Base-by-base conservation (phyloP, 2,888 invertebrate species). In the Sphaeridia pumilis region DNA sequence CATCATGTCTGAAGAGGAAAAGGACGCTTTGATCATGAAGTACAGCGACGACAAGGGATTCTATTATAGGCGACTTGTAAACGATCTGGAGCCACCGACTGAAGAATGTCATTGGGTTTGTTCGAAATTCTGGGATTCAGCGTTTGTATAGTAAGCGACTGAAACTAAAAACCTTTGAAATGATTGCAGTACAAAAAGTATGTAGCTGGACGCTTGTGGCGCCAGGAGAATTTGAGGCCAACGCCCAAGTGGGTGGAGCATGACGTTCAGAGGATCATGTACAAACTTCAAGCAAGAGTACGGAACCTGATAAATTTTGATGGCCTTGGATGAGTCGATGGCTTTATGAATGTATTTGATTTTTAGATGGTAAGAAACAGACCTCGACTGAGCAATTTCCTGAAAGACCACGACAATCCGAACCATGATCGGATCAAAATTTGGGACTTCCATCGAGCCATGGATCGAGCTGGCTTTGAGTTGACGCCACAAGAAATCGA, bases 21-120 rank as follows among this genome's bases (percentile, higher is more conserved):
- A 82, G 50, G 78, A 78, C 52, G 79, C 84, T 21, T 73, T 87
- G 43, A 80, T 83, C 67, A 75, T 75, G 64, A 74, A 82, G 58
- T 85, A 82, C 71, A 78, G 79, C 57, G 81, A 85, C 68, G 81
- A 84, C 67, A 70, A 80, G 67, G 86, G 85, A 22, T 85, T 87
- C 70, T 80, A 80, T 72, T 87, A 85, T 67, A 74, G 75, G 57
- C 75, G 75, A 63, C 80, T 87, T 62, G 71, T 86, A 49, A 76
- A 77, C 52, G 84, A 84, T 70, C 78, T 80, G 60, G 75, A 76
- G 59, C 69, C 74, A 0, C 67, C 67, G 48, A 65, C 68, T 3
- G 62, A 70, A 27, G 72, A 71, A 38, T 46, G 56, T 21, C 61
- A 60, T 55, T 64, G 64, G 63, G 63, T 63, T 56, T 49, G 43